A percentile compares a stretch with the other conserved stretches of the same genome.
These are phyloP conservation scores for Austrofundulus limnaeus DNA, from an alignment of 2,113 vertebrate species.

Conservation along the genomic window DNA sequence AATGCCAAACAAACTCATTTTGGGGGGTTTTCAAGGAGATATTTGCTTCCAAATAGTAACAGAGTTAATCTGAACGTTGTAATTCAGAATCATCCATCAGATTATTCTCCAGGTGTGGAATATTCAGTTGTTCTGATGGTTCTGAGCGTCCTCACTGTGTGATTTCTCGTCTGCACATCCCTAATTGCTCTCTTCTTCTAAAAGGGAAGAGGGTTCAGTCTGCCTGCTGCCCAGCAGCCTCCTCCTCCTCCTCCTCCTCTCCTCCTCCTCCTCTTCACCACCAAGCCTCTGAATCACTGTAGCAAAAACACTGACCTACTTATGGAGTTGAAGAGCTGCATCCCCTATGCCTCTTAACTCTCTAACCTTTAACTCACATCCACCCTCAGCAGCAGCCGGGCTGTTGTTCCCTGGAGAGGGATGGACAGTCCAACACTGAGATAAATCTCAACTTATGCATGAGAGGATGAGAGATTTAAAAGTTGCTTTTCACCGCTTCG, in stretches of 20 bases:
- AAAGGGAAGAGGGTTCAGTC: constrained; percentile 41
- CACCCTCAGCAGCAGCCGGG: too few relatives aligned
- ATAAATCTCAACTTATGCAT: background rate
- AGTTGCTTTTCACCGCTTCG: background rate
- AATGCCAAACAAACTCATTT: too few relatives aligned
- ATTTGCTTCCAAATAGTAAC: too few relatives aligned
- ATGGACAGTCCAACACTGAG: too few relatives aligned
- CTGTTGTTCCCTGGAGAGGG: background rate
- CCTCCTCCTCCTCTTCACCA: constrained; percentile 37
- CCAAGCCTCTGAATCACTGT: constrained; percentile 70
- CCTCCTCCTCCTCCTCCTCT: constrained; percentile 25
- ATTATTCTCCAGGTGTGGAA: too few relatives aligned
- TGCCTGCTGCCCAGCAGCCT: constrained; percentile 46
- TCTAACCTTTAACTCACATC: constrained; percentile 9
- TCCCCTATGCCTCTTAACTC: constrained; percentile 62
- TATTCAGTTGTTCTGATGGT: too few relatives aligned
- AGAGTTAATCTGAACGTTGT: too few relatives aligned
- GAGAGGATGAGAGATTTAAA: background rate
- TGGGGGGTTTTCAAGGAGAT: too few relatives aligned
- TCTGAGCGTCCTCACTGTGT: too few relatives aligned
- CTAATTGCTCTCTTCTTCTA: constrained; percentile 52
- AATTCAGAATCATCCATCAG: too few relatives aligned
- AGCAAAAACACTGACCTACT: constrained; percentile 81
- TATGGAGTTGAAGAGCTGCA: constrained; percentile 69
- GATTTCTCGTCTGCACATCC: constrained; percentile 25